Evolutionary conservation across 2,797 vertebrate genomes (phyloP).

Genomic region (Microcaecilia unicolor): DNA sequence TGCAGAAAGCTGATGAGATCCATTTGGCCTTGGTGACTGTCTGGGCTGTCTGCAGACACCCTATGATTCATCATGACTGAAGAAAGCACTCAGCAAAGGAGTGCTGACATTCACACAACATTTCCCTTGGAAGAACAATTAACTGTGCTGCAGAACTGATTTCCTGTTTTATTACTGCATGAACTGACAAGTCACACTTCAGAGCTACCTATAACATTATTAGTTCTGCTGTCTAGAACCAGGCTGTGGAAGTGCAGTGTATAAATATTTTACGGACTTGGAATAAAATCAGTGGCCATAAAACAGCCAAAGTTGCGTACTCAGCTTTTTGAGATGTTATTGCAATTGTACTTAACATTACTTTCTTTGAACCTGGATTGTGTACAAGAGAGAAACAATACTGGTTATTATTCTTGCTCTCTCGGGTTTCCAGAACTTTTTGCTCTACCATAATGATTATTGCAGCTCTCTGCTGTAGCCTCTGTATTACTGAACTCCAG

Average conservation of each 20-base stretch:
- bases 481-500: background rate
- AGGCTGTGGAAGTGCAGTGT: conserved; percentile 8
- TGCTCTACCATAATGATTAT: background rate
- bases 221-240: conserved; percentile 1
- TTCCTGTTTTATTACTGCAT: background rate
- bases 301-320: conserved; percentile 4
- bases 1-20: too few relatives aligned
- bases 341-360: conserved; percentile 5
- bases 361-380: conserved; percentile 14
- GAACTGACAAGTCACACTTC: conserved; percentile 21
- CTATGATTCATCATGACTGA: background rate
- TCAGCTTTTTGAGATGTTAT: conserved; percentile 5
- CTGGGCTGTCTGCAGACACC: too few relatives aligned
- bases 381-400: conserved; percentile 16
- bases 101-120: background rate
- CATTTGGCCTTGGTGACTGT: too few relatives aligned
- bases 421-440: background rate
- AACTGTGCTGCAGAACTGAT: background rate
- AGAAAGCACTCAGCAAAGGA: background rate
- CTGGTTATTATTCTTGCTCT: conserved; percentile 16
- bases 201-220: conserved; percentile 8
- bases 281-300: conserved; percentile 3
- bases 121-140: background rate
- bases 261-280: conserved; percentile 10
- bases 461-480: conserved; percentile 11